Evolutionary conservation across 2,113 vertebrate genomes (phyloP).

Genomic region (Aldabrachelys gigantea): DNA sequence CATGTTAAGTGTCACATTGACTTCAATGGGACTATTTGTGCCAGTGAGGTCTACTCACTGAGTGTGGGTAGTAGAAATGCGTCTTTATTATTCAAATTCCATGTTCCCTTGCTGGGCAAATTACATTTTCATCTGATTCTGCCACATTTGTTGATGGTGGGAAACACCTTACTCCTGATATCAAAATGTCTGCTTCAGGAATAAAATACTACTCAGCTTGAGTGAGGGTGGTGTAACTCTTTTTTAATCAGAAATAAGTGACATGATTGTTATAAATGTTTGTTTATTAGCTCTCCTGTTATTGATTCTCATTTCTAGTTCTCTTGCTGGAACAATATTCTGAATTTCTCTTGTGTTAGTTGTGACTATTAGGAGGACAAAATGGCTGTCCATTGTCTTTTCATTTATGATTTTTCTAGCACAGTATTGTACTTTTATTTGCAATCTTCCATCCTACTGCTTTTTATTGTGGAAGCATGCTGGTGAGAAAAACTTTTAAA

Average conservation of each 20-base stretch:
- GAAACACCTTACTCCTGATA: not conserved
- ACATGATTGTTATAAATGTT: not conserved
- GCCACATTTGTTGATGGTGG: not conserved
- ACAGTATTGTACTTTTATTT: not conserved
- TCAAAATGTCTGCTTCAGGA: not conserved
- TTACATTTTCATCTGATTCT: not conserved
- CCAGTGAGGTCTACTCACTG: rapidly evolving
- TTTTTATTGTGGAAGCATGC: not conserved
- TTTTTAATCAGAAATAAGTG: too few relatives aligned
- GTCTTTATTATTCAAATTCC: not conserved
- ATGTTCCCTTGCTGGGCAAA: not conserved
- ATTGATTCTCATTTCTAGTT: not conserved
- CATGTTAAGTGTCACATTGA: not conserved
- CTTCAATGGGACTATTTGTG: not conserved
- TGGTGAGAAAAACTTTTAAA: not conserved
- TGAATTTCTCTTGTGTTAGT: not conserved
- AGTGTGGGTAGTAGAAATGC: not conserved
- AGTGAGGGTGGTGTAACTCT: not conserved
- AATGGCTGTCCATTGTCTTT: not conserved
- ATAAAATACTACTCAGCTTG: too few relatives aligned
- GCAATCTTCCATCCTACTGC: not conserved
- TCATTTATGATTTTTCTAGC: too few relatives aligned
- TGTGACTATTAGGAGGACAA: not conserved
- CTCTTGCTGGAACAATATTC: not conserved
- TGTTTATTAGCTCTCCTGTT: not conserved